A percentile compares a stretch with the other conserved stretches of the same genome.
phyloP scores from a whole-genome alignment of 2,113 vertebrate species.

The Bujurquina vittata region DNA sequence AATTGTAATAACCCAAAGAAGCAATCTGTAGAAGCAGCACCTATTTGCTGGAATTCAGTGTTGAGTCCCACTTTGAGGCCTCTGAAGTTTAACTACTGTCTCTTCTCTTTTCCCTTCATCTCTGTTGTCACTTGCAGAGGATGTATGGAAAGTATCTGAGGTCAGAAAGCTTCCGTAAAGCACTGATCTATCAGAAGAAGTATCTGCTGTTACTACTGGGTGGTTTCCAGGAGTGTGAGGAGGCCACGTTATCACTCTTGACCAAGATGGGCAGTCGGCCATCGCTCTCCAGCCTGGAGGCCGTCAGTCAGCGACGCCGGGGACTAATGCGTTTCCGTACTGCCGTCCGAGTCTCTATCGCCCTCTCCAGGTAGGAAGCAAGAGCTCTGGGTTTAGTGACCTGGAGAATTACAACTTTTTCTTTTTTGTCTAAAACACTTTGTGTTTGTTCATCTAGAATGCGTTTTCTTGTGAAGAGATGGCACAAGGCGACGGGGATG shows the following conservation, averaged over 20 bases:
- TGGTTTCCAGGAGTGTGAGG: constrained; percentile 96
- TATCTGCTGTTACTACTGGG: constrained; percentile 94
- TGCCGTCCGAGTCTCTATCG: constrained; percentile 89
- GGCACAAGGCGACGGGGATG: constrained; percentile 88
- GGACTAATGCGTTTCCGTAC: constrained; percentile 91
- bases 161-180: constrained; percentile 96
- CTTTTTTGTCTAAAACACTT: background rate
- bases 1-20: background rate
- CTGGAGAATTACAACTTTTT: fast-evolving
- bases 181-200: constrained; percentile 98
- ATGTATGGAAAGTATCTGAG: constrained; percentile 94
- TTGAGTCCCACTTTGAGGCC: background rate
- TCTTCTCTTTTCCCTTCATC: background rate
- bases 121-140: constrained; percentile 76
- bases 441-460: constrained; percentile 81
- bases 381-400: background rate
- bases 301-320: constrained; percentile 77
- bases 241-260: constrained; percentile 90
- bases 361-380: constrained; percentile 87
- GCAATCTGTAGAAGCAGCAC: background rate
- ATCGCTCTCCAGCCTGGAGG: constrained; percentile 77
- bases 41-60: background rate
- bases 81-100: background rate
- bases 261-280: constrained; percentile 89
- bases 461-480: constrained; percentile 93